These are phyloP conservation scores for Coremacera marginata DNA, from an alignment of 2,888 invertebrate species.

Conservation along the genomic window DNA sequence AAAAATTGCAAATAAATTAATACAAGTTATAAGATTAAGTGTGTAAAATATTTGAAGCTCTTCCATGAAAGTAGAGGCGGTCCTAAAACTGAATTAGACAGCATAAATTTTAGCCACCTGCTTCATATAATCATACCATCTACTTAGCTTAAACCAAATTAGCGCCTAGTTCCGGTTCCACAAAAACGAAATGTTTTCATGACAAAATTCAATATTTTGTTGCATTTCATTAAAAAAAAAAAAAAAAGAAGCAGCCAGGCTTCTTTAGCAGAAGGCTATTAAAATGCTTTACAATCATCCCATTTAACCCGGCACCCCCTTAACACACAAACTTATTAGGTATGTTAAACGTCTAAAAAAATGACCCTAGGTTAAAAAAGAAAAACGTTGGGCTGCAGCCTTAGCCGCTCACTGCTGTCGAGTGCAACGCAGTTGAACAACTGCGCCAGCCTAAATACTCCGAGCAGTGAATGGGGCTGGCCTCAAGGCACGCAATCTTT, in stretches of 20 bases:
- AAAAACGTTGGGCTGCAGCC: not conserved
- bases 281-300: constrained; percentile 10
- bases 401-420: not conserved
- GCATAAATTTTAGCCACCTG: not conserved
- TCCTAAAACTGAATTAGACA: not conserved
- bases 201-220: not conserved
- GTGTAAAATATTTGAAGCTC: constrained; percentile 4
- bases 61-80: not conserved
- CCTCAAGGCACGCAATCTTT: constrained; percentile 13
- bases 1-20: constrained; percentile 21
- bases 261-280: not conserved
- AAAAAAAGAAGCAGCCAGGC: not conserved
- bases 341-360: constrained; percentile 36
- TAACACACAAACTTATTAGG: constrained; percentile 41
- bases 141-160: not conserved
- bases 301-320: not conserved
- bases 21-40: constrained; percentile 12
- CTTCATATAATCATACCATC: not conserved
- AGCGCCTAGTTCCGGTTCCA: not conserved
- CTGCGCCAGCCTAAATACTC: not conserved
- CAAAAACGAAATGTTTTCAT: not conserved
- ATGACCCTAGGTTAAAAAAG: constrained; percentile 13
- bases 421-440: not conserved
- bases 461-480: not conserved
- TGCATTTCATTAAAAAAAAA: not conserved